Percentiles rank a stretch among this genome's conserved stretches.
Evolutionary conservation across 2,113 vertebrate genomes (phyloP).

Genomic region (Rhizomys pruinosus): DNA sequence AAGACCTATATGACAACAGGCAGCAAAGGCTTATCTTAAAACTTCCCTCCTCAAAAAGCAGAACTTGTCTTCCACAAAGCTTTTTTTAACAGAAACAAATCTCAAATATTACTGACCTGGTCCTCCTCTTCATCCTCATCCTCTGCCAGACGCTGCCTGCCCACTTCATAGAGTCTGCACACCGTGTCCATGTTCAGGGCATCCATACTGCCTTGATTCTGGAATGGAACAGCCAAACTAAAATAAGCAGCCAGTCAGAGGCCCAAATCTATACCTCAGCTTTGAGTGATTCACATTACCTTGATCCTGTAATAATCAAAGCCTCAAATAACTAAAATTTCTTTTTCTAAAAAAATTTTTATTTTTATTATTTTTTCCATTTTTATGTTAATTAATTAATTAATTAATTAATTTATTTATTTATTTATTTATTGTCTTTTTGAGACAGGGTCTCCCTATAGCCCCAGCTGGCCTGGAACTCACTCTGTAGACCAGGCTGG

Average conservation of each 20-base stretch:
- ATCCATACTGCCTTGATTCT: slow-evolving; percentile 97
- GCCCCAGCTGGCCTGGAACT: too few relatives aligned
- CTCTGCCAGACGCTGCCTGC: slow-evolving; percentile 96
- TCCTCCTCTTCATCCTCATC: slow-evolving; percentile 99
- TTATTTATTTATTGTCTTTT: too few relatives aligned
- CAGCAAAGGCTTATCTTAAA: neutral
- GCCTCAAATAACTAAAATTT: neutral
- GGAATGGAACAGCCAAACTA: neutral
- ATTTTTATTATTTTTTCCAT: neutral
- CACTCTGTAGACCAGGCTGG: too few relatives aligned
- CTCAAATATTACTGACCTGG: slow-evolving; percentile 88
- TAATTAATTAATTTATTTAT: too few relatives aligned
- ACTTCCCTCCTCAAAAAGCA: neutral
- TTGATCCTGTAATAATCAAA: slow-evolving; percentile 5
- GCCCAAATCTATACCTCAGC: neutral
- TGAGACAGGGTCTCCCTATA: too few relatives aligned
- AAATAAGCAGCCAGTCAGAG: neutral
- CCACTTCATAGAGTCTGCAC: slow-evolving; percentile 98
- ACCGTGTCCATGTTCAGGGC: slow-evolving; percentile 98
- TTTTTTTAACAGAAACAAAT: slow-evolving; percentile 33
- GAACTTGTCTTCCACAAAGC: neutral
- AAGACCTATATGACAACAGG: neutral
- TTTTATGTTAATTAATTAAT: too few relatives aligned
- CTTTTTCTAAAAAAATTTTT: too few relatives aligned
- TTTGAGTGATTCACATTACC: neutral